Evolutionary conservation across 2,797 vertebrate species (phyloP).

Genomic region (Pipistrellus kuhlii): DNA sequence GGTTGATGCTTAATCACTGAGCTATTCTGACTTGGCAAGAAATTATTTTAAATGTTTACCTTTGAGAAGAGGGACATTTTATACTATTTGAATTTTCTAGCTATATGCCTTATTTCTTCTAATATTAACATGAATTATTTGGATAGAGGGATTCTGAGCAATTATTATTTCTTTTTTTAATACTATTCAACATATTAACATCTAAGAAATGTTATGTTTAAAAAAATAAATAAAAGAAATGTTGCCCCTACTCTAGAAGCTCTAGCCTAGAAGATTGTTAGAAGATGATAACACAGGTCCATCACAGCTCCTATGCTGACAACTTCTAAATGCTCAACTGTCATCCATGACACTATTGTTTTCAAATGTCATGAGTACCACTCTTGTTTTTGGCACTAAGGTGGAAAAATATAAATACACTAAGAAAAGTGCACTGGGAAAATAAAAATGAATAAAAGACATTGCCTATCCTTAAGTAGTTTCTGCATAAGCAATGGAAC

Average conservation of each 20-base stretch:
- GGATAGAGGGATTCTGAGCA: not conserved
- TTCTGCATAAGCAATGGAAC: not conserved
- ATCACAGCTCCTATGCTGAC: not conserved
- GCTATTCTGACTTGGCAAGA: not conserved
- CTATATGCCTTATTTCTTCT: not conserved
- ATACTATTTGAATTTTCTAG: conserved; percentile 44
- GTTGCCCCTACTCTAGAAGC: not conserved
- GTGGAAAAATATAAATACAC: not conserved
- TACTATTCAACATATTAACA: not conserved
- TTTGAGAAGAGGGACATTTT: conserved; percentile 44
- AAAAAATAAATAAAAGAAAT: not conserved
- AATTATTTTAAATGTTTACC: conserved; percentile 49
- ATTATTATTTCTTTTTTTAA: not conserved
- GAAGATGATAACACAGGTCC: not conserved
- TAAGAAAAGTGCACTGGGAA: not conserved
- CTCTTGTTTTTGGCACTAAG: not conserved
- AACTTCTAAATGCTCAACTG: not conserved
- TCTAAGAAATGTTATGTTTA: not conserved
- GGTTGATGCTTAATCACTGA: no score
- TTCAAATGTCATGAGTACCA: not conserved
- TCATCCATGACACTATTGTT: not conserved
- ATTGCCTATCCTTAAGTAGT: not conserved
- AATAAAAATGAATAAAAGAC: not conserved
- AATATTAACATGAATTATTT: conserved; percentile 43
- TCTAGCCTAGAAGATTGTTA: not conserved